phyloP scores from a whole-genome alignment of 2,888 invertebrate genomes.

The Megalurothrips usitatus region DNA sequence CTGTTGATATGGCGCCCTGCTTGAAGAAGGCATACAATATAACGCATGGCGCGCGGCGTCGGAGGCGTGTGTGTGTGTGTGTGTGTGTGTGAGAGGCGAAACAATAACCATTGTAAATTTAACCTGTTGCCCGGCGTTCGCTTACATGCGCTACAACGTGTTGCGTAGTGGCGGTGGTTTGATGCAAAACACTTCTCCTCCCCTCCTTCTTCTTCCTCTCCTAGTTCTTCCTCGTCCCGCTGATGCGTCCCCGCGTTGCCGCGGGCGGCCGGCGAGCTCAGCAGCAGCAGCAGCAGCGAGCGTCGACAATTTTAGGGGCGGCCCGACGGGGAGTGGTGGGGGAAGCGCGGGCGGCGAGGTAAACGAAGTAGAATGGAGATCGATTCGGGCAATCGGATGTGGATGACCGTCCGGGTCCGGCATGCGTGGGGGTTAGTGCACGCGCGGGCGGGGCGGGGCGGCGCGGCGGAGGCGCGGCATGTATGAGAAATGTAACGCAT shows the following conservation, averaged over 20 bases:
- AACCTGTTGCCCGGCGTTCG: too few relatives aligned
- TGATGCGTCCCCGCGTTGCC: neutral
- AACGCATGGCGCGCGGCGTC: too few relatives aligned
- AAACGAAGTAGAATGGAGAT: conserved; percentile 15
- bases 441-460: neutral
- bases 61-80: neutral
- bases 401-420: neutral
- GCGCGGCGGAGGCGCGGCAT: neutral
- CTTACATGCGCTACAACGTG: too few relatives aligned
- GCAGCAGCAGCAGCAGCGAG: too few relatives aligned
- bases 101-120: too few relatives aligned
- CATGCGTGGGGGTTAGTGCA: neutral
- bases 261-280: too few relatives aligned
- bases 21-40: too few relatives aligned
- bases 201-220: neutral
- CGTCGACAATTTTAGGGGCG: too few relatives aligned
- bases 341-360: neutral
- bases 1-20: too few relatives aligned
- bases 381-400: neutral
- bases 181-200: neutral
- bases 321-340: neutral
- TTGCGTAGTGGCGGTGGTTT: too few relatives aligned
- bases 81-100: neutral
- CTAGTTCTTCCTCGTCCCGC: neutral
- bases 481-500: conserved; percentile 13